A percentile compares a stretch with the other conserved stretches of the same genome.
Evolutionary conservation across 2,888 invertebrate genomes (phyloP).

Genomic region (Gymnoscelis rufifasciata): DNA sequence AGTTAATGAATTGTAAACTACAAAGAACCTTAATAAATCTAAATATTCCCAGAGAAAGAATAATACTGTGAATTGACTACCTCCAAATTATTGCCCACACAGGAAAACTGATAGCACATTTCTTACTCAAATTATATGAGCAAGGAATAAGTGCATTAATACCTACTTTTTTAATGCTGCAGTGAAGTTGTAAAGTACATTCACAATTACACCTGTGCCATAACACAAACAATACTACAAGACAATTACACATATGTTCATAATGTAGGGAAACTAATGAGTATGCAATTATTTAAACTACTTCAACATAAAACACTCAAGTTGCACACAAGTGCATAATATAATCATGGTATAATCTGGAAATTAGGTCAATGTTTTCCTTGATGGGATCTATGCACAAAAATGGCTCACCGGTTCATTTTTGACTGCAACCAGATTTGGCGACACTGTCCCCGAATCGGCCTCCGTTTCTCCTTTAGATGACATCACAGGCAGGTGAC

Average conservation of each 20-base stretch:
- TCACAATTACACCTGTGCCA: conserved; percentile 20
- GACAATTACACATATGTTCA: conserved; percentile 1
- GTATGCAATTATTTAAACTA: conserved; percentile 17
- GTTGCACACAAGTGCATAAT: conserved; percentile 10
- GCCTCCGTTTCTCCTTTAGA: conserved; percentile 79
- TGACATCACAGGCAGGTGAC: conserved; percentile 76
- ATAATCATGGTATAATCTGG: conserved; percentile 1
- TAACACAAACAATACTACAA: conserved; percentile 16
- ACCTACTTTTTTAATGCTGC: conserved; percentile 7
- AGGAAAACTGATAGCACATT: too few relatives aligned
- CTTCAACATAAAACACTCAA: conserved; percentile 14
- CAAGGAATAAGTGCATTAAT: background rate
- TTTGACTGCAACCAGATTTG: conserved; percentile 63
- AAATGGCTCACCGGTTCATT: conserved; percentile 65
- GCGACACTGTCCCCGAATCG: conserved; percentile 77
- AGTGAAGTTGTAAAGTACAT: conserved; percentile 15
- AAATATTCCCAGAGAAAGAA: too few relatives aligned
- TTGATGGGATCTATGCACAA: background rate
- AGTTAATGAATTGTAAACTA: too few relatives aligned
- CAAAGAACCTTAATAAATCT: too few relatives aligned
- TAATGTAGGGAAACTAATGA: conserved; percentile 13
- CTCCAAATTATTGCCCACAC: too few relatives aligned
- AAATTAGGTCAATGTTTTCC: conserved; percentile 20
- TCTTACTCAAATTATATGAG: too few relatives aligned
- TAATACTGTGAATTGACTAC: too few relatives aligned